Evolutionary conservation across 2,113 vertebrate species (phyloP), one percentile per base, ranked within the genome.

Genomic region (Fukomys damarensis): DNA sequence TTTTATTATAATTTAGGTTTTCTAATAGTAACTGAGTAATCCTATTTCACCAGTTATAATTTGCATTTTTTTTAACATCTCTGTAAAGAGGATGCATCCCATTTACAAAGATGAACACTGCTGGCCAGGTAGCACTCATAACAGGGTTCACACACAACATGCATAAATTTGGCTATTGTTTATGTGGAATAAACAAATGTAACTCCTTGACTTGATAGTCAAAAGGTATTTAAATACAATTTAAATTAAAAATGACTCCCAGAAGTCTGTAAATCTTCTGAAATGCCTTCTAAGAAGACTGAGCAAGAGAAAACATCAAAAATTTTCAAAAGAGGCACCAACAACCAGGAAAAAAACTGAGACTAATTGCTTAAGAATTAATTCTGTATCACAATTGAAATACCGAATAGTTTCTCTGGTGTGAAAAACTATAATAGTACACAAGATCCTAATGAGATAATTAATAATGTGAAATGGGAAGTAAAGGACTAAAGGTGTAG

Each of bases 281-380:
- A 43, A 54, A 65, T 16, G 56, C 35, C 22, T 65, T 93, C 58
- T 66, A 28, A 93, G 32, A 92, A 89, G 14, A 96, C 56, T 70
- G 70, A 86, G 49, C 92, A 91, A 96, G 28, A 19, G 49, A 63
- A 17, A 93, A 20, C 54, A 89, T 72, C 28, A 79, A 65, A 93
- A 79, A 52, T 26, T 68, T 92, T 28, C n/a, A 77, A 54, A 84
- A 56, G 28, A 4, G 11, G 16, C 11, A 66, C 49, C 16, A 93
- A 46, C 11, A 92, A 89, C 30, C 72, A 86, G 7, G 22, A 86
- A 92, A 54, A 46, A 56, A 72, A 86, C 14, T 22, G 11, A 89
- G 32, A 84, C 26, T 8, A 41, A 17, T 72, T 35, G 46, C 66
- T 46, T 28, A 76, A 76, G 14, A n/a, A n/a, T n/a, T n/a, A 86